Evolutionary conservation across 2,888 invertebrate genomes (phyloP).

Genomic region (Pomacea canaliculata): DNA sequence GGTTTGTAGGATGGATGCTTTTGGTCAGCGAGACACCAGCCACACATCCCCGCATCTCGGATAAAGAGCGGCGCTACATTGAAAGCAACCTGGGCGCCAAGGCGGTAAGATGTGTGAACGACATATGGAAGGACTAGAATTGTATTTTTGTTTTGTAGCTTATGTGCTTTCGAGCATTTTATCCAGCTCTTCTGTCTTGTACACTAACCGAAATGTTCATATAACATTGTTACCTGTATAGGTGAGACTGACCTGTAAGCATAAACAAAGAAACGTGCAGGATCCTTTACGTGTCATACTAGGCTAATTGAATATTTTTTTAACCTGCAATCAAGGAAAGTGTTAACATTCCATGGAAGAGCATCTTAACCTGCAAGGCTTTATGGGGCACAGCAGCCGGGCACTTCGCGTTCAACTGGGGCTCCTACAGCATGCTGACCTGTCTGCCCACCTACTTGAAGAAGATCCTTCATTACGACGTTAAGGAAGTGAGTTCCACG

Average conservation of each 20-base stretch:
- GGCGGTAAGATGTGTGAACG: no score
- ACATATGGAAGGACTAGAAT: no score
- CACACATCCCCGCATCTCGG: conserved; percentile 62
- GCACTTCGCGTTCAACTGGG: conserved; percentile 71
- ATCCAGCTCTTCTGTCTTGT: no score
- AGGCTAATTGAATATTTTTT: no score
- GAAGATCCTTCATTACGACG: conserved; percentile 67
- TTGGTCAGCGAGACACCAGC: conserved; percentile 59
- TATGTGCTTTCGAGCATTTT: no score
- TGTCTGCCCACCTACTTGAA: conserved; percentile 70
- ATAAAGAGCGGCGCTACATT: conserved; percentile 64
- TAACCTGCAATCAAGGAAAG: no score
- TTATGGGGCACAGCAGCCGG: conserved; percentile 69
- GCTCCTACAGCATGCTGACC: conserved; percentile 72
- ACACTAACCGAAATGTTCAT: no score
- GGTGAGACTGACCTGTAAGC: no score
- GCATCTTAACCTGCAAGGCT: conserved; percentile 48
- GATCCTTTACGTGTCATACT: no score
- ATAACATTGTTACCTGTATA: no score
- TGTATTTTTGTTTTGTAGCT: no score
- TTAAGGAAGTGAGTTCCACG: conserved; percentile 50
- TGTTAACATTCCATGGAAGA: conserved; percentile 43
- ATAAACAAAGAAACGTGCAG: no score
- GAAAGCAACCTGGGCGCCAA: conserved; percentile 52
- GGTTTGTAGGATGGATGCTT: conserved; percentile 63